A percentile compares a stretch with the other conserved stretches of the same genome.
Conservation (phyloP, 2,113 vertebrate genomes). For the Sclerurus mexicanus region DNA sequence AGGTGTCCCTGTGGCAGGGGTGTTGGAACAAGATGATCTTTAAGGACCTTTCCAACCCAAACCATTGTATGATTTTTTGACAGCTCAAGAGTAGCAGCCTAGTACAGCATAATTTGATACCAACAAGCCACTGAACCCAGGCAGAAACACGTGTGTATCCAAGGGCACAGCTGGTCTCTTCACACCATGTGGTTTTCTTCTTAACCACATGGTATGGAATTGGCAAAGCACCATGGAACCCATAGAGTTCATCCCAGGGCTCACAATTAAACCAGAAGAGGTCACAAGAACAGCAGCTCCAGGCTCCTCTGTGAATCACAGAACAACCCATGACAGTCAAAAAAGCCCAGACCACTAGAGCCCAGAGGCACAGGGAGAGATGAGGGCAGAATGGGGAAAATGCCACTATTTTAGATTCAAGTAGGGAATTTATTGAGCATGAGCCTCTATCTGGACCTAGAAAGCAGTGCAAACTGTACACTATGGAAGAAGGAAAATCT, state of each 20-base stretch:
- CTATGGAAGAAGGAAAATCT: accelerated
- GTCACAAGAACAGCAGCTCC: not conserved
- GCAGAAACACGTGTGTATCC: not conserved
- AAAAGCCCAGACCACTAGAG: not conserved
- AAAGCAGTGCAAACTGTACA: not conserved
- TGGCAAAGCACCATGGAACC: not conserved
- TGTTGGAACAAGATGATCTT: accelerated
- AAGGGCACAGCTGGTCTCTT: accelerated
- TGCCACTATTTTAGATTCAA: not conserved
- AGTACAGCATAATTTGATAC: not conserved
- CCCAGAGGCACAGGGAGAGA: accelerated
- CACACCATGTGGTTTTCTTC: not conserved
- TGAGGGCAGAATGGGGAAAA: not conserved
- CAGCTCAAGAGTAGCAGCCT: not conserved
- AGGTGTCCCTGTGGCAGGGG: not conserved
- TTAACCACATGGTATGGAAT: not conserved
- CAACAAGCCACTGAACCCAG: not conserved
- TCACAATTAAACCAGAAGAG: not conserved
- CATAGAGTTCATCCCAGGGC: not conserved
- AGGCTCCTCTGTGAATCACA: not conserved
- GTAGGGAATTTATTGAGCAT: not conserved
- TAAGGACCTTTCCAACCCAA: not conserved
- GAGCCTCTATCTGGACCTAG: not conserved
- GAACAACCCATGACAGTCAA: not conserved
- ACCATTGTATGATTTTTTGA: no score